These are phyloP conservation scores for Eristalinus sepulchralis DNA, from an alignment of 2,888 invertebrate species.

Conservation along the genomic window DNA sequence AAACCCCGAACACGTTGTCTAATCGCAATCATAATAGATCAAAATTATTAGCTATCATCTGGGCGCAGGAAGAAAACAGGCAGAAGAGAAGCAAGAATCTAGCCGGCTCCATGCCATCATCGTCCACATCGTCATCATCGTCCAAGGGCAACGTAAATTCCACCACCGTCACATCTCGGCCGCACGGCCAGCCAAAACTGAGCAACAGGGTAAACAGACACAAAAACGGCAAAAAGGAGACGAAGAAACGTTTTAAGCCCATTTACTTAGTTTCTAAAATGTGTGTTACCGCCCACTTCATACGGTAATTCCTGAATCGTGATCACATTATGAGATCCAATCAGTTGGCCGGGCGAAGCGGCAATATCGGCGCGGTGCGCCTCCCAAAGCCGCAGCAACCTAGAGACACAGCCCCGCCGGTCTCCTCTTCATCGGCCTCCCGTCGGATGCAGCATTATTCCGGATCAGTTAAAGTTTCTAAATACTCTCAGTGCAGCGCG, in stretches of 20 bases:
- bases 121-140: conserved; percentile 29
- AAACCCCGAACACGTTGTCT: conserved; percentile 13
- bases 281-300: conserved; percentile 78
- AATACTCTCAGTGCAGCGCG: conserved; percentile 45
- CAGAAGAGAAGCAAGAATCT: neutral
- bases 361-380: conserved; percentile 68
- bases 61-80: neutral
- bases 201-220: neutral
- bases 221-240: conserved; percentile 38
- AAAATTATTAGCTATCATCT: conserved; percentile 61
- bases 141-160: conserved; percentile 58
- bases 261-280: conserved; percentile 72
- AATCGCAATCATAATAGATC: conserved; percentile 60
- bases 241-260: conserved; percentile 65
- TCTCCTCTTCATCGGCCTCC: conserved; percentile 3
- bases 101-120: conserved; percentile 25
- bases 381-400: conserved; percentile 39
- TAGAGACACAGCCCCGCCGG: conserved; percentile 21
- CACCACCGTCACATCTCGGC: conserved; percentile 11
- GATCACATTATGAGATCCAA: conserved; percentile 79
- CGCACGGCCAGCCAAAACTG: neutral
- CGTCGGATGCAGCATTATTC: conserved; percentile 29
- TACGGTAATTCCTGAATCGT: conserved; percentile 80
- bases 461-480: conserved; percentile 68
- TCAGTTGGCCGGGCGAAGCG: conserved; percentile 72